Evolutionary conservation across 2,113 vertebrate genomes (phyloP).

Genomic region (Eolophus roseicapilla): DNA sequence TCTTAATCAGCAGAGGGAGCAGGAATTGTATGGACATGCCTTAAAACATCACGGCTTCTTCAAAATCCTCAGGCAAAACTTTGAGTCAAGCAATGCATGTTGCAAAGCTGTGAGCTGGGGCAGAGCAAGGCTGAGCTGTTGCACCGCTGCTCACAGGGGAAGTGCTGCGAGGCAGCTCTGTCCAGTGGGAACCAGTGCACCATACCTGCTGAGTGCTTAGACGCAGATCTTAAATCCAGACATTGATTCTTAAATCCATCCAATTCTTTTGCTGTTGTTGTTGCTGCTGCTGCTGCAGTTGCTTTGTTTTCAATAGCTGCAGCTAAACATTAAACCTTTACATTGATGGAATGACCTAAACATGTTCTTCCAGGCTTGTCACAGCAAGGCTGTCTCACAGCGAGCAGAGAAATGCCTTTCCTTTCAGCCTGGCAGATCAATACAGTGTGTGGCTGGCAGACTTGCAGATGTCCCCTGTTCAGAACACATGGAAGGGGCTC

Average conservation of each 20-base stretch:
- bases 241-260: background rate
- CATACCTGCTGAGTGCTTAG: background rate
- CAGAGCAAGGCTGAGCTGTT: background rate
- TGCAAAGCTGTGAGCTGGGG: background rate
- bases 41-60: background rate
- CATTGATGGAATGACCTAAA: slow-evolving; percentile 7
- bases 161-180: background rate
- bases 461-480: background rate
- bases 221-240: background rate
- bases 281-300: background rate
- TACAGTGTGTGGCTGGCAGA: background rate
- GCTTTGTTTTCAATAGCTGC: slow-evolving; percentile 32
- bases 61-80: background rate
- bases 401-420: background rate
- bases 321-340: slow-evolving; percentile 51
- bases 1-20: background rate
- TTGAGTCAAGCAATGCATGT: background rate
- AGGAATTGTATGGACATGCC: background rate
- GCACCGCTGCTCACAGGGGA: background rate
- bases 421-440: background rate
- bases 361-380: background rate
- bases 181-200: background rate
- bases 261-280: background rate
- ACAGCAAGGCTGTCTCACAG: background rate
- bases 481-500: background rate